Base-by-base conservation (phyloP, 2,888 invertebrate genomes). In the Apotomis betuletana region DNA sequence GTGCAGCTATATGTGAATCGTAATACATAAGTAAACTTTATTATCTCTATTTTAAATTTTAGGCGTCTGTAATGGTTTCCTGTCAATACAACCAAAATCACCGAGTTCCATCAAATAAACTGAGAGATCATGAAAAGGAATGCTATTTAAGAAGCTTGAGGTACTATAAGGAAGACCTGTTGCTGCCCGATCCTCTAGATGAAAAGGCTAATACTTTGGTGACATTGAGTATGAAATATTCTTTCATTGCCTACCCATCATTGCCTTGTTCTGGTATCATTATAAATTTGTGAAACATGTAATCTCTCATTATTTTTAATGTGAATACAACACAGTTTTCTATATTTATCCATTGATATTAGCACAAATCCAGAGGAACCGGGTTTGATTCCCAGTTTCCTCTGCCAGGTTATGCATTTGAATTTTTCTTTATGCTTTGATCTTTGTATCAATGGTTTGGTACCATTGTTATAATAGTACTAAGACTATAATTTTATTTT, bases 161-260 rank as follows among this genome's bases (percentile, higher is more conserved):
- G 1, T 92, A 92, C 70, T 67, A 60, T 2, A 76, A 78, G 52
- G 79, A 85, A 1, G 88, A 88, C 49, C 61, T 73, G 5, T 74
- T 90, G 10, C 75, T 92, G n/a, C 90, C 91, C 8, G 89, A 90
- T 6, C 84, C 88, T 38, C 51, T 84, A 4, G 81, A 88, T 59
- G 59, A 75, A 8, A 75, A 80, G 63, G 78, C 84, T 5, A 78
- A 71, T 4, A 87, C 88, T 27, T 75, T 89, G 9, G 82, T 91
- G 0, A 90, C 85, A 85, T 79, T 90, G 10, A 77, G 92, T 92
- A 87, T 77, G 81, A 41, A 41, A 41, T 41, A 6, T 5, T 6
- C 41, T 41, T 41, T 41, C 6, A 41, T 6, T 41, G 27, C 27
- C 6, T 41, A n/a, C n/a, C n/a, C n/a, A n/a, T 41, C 6, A 41